Evolutionary conservation across 2,113 vertebrate species (phyloP).

Genomic region (Paedocypris sp.): DNA sequence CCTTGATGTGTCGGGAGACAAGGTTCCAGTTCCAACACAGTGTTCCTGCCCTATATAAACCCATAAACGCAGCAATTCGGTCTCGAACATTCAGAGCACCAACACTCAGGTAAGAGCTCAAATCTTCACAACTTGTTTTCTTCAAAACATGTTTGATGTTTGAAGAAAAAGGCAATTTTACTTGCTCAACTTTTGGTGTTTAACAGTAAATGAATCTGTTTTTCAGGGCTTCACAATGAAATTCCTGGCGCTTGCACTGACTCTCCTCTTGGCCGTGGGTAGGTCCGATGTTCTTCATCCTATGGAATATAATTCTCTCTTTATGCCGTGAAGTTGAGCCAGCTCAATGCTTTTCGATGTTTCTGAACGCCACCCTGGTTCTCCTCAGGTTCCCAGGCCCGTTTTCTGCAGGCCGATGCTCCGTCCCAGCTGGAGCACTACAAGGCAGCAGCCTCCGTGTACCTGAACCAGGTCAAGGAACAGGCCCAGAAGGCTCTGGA

Average conservation of each 20-base stretch:
- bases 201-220: not conserved
- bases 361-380: not conserved
- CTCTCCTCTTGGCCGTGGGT: constrained; percentile 40
- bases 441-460: constrained; percentile 42
- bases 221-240: constrained; percentile 41
- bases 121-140: no score
- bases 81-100: constrained; percentile 32
- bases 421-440: constrained; percentile 38
- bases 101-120: constrained; percentile 40
- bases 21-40: constrained; percentile 35
- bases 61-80: not conserved
- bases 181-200: no score
- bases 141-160: no score
- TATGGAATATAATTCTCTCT: no score
- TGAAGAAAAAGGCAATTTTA: no score
- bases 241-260: constrained; percentile 40
- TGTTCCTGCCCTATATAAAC: constrained; percentile 37
- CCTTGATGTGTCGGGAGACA: constrained; percentile 35
- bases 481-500: constrained; percentile 52
- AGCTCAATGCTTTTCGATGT: not conserved
- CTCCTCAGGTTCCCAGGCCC: constrained; percentile 40
- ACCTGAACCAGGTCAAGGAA: constrained; percentile 59
- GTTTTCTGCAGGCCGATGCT: constrained; percentile 33
- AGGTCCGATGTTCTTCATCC: no score
- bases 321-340: no score